phyloP scores from a whole-genome alignment of 2,797 vertebrate genomes.

The Taeniopygia guttata region DNA sequence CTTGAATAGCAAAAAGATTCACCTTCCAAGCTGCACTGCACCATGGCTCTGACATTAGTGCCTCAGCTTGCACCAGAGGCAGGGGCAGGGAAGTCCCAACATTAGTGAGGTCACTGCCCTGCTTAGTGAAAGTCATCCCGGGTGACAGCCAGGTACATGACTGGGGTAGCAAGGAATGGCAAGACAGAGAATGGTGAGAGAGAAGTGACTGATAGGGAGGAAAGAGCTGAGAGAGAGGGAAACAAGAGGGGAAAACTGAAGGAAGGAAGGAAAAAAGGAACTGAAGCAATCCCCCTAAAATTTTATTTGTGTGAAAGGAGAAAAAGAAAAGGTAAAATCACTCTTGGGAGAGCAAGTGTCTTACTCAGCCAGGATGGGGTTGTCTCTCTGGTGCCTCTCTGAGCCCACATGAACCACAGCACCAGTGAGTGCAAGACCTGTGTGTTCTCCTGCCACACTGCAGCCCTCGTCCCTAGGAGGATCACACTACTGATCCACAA shows the following conservation, averaged over 20 bases:
- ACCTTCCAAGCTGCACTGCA: accelerated
- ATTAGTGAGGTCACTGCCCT: not conserved
- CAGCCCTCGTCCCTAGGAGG: not conserved
- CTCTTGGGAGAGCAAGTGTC: not conserved
- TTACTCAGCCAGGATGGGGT: not conserved
- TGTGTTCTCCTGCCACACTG: not conserved
- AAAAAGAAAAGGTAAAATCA: not conserved
- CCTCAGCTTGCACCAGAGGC: accelerated
- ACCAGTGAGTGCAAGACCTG: not conserved
- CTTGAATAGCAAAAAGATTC: not conserved
- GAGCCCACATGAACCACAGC: not conserved
- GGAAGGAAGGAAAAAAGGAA: not conserved
- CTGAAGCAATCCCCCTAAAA: not conserved
- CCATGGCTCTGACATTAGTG: not conserved
- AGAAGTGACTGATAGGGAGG: not conserved
- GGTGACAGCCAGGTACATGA: not conserved
- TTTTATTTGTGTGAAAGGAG: not conserved
- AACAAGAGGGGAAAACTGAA: not conserved
- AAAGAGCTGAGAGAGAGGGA: not conserved
- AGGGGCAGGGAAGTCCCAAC: not conserved
- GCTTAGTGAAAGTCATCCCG: not conserved
- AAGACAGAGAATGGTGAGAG: not conserved
- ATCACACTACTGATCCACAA: not conserved
- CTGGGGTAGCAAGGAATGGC: not conserved
- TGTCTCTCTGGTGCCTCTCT: not conserved